These are phyloP conservation scores for Portunus trituberculatus DNA, from an alignment of 1,140 invertebrate genomes.

Conservation along the genomic window DNA sequence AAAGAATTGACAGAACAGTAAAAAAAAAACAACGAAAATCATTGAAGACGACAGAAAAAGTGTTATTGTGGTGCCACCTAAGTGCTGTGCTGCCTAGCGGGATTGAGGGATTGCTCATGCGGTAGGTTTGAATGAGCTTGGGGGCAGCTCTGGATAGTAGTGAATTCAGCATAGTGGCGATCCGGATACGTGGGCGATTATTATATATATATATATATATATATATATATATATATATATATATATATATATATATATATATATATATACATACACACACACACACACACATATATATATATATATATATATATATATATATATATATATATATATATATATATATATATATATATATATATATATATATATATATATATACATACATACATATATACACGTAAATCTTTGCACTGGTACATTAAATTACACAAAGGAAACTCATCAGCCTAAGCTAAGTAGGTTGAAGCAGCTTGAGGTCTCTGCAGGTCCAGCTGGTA, in stretches of 20 bases:
- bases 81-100: too few relatives aligned
- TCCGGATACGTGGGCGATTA: too few relatives aligned
- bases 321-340: neutral
- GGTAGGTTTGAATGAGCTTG: too few relatives aligned
- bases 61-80: too few relatives aligned
- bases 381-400: neutral
- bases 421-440: too few relatives aligned
- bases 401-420: too few relatives aligned
- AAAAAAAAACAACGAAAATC: too few relatives aligned
- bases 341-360: neutral
- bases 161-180: too few relatives aligned
- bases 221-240: neutral
- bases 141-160: too few relatives aligned
- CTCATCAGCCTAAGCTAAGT: neutral
- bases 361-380: neutral
- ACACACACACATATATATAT: neutral
- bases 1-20: too few relatives aligned
- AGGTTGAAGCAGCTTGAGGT: conserved; percentile 34
- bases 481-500: conserved; percentile 60
- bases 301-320: neutral
- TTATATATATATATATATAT: neutral
- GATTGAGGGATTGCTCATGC: too few relatives aligned
- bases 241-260: neutral
- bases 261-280: neutral
- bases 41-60: too few relatives aligned